Conservation (phyloP, 35 echinoderm and acorn worm species). For the Heliocidaris tuberculata region DNA sequence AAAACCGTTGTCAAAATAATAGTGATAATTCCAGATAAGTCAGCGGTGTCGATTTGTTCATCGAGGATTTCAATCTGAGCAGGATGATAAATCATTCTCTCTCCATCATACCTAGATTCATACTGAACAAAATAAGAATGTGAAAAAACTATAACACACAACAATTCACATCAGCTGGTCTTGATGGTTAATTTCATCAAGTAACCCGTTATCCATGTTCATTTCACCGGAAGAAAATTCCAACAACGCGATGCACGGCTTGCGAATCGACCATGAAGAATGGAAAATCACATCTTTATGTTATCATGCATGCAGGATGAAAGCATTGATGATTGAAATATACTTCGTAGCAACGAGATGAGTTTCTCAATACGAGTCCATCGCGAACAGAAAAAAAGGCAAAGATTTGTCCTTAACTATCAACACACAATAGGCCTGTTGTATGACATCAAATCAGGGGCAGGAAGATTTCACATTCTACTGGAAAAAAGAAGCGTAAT, state of each 20-base stretch:
- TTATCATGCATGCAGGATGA: not conserved
- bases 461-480: not conserved
- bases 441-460: not conserved
- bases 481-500: not conserved
- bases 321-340: too few species aligned
- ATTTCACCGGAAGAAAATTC: not conserved
- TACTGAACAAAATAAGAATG: not conserved
- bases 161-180: not conserved
- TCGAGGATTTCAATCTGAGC: not conserved
- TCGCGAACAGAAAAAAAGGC: not conserved
- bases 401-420: not conserved
- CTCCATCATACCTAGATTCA: not conserved
- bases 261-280: not conserved
- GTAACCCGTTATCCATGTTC: not conserved
- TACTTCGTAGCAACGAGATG: not conserved
- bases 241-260: not conserved
- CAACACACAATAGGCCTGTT: not conserved
- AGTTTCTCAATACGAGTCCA: not conserved
- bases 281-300: not conserved
- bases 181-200: not conserved
- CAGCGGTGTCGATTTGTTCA: not conserved
- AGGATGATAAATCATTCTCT: too few species aligned
- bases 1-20: not conserved
- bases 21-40: not conserved
- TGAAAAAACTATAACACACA: not conserved